These are phyloP conservation scores for Paraplagusia blochii DNA, from an alignment of 2,113 vertebrate species.

Conservation along the genomic window DNA sequence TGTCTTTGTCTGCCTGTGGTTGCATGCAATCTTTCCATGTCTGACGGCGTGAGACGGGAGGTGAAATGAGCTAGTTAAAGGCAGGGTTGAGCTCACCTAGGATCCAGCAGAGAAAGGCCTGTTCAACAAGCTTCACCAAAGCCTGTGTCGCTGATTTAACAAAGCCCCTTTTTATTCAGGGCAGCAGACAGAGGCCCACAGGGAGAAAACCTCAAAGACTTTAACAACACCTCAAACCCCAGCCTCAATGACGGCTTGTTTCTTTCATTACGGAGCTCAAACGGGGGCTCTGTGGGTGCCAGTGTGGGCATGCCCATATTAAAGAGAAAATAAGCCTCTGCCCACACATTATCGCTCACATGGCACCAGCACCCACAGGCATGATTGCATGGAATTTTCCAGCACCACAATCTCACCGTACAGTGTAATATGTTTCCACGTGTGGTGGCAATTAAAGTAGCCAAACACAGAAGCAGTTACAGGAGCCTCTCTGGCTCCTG, in stretches of 20 bases:
- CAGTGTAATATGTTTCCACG: conserved; percentile 66
- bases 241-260: conserved; percentile 64
- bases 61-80: conserved; percentile 38
- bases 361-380: conserved; percentile 71
- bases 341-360: conserved; percentile 73
- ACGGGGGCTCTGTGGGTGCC: conserved; percentile 67
- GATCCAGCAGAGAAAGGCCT: conserved; percentile 52
- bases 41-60: conserved; percentile 39
- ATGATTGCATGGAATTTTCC: conserved; percentile 72
- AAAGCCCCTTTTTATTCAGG: conserved; percentile 68
- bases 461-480: conserved; percentile 61
- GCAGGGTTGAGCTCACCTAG: conserved; percentile 30
- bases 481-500: conserved; percentile 56
- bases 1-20: conserved; percentile 9
- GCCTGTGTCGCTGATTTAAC: conserved; percentile 57
- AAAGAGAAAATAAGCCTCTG: conserved; percentile 72
- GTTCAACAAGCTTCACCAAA: conserved; percentile 61
- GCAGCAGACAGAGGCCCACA: conserved; percentile 67
- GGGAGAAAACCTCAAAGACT: conserved; percentile 74
- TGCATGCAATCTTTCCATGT: conserved; percentile 29
- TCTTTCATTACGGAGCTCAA: conserved; percentile 70
- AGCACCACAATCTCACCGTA: conserved; percentile 66
- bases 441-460: conserved; percentile 63
- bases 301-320: conserved; percentile 67
- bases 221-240: conserved; percentile 73